Percentiles rank a stretch among this genome's conserved stretches.
phyloP scores from a whole-genome alignment of 2,797 vertebrate species.

The Atherinosoma microstoma region DNA sequence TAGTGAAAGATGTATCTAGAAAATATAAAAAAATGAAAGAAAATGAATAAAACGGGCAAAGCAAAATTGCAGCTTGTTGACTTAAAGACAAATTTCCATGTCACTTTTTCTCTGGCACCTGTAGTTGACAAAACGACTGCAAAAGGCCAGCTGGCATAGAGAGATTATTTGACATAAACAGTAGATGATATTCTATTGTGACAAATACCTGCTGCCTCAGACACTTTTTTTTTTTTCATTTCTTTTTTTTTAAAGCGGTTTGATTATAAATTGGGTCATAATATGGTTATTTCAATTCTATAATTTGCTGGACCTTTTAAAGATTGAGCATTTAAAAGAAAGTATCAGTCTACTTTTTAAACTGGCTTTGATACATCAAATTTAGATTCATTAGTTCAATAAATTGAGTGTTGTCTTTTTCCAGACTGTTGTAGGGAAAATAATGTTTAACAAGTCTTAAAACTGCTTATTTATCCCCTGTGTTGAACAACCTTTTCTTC shows the following conservation, averaged over 20 bases:
- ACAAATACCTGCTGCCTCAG: too few relatives aligned
- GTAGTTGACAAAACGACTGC: too few relatives aligned
- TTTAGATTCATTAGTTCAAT: too few relatives aligned
- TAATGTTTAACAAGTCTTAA: neutral
- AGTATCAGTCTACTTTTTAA: neutral
- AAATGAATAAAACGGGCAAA: neutral
- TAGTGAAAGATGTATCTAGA: too few relatives aligned
- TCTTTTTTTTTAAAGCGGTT: too few relatives aligned
- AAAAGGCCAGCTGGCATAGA: too few relatives aligned
- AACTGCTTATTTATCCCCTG: constrained; percentile 53
- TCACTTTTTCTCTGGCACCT: too few relatives aligned
- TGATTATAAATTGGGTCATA: neutral
- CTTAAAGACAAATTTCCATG: neutral
- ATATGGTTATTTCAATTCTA: neutral
- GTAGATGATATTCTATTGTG: too few relatives aligned
- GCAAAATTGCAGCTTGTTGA: neutral
- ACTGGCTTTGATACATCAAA: neutral
- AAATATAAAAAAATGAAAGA: too few relatives aligned
- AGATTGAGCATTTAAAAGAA: neutral
- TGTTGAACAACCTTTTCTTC: constrained; percentile 90
- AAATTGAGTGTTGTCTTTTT: neutral
- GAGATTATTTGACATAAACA: neutral
- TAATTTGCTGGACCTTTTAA: neutral
- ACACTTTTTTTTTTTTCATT: too few relatives aligned
- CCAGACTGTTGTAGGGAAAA: neutral